phyloP scores from a whole-genome alignment of 2,888 invertebrate genomes.

The Trachelus troglodyta region DNA sequence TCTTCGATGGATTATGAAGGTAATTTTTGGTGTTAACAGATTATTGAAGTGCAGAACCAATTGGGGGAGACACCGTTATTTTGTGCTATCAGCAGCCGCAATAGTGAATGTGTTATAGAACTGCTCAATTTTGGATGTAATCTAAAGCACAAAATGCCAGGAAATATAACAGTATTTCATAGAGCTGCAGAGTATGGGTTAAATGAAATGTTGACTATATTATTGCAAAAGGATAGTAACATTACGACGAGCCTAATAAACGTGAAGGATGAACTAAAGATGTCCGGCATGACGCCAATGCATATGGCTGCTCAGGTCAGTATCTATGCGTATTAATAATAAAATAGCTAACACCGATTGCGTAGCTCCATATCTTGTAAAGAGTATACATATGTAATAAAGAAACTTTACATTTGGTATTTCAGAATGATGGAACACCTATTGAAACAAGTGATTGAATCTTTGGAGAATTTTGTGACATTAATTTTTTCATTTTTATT shows the following conservation, averaged over 20 bases:
- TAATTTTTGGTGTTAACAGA: not conserved
- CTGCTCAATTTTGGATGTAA: conserved; percentile 68
- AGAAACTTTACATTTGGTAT: too few relatives aligned
- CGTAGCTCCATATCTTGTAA: not conserved
- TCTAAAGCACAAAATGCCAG: conserved; percentile 65
- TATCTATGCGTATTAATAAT: not conserved
- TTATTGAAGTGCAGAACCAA: conserved; percentile 49
- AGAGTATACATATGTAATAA: too few relatives aligned
- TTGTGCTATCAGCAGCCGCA: conserved; percentile 66
- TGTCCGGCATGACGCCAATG: conserved; percentile 68
- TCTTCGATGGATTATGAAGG: not conserved
- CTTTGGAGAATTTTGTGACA: too few relatives aligned
- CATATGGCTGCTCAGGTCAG: conserved; percentile 70
- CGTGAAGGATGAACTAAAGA: conserved; percentile 60
- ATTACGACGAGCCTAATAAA: conserved; percentile 21
- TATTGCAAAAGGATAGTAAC: conserved; percentile 63
- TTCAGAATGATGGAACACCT: too few relatives aligned
- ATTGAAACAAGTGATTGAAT: too few relatives aligned
- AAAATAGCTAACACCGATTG: not conserved
- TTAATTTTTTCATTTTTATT: too few relatives aligned
- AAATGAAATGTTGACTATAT: conserved; percentile 68
- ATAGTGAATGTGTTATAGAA: conserved; percentile 65
- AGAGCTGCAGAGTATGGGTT: conserved; percentile 71
- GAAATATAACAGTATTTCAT: conserved; percentile 71
- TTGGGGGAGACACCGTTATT: conserved; percentile 69